phyloP scores from a whole-genome alignment of 2,888 invertebrate genomes.

The Amblyteles armatorius region DNA sequence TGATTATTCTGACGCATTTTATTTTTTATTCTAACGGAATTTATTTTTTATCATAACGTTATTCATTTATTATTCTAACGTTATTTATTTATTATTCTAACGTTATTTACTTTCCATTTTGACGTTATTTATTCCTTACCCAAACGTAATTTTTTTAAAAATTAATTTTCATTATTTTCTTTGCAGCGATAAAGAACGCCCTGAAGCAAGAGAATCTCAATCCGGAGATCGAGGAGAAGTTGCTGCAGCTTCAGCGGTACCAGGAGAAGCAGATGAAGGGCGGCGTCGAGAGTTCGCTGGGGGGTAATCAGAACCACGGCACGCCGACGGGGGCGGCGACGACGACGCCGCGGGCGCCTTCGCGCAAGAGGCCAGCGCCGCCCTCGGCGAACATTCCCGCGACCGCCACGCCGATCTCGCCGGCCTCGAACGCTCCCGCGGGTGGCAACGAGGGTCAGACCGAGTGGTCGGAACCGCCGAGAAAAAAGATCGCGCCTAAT shows the following conservation, averaged over 20 bases:
- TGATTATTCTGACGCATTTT: no score
- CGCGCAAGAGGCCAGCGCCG: constrained; percentile 86
- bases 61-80: no score
- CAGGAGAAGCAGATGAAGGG: constrained; percentile 92
- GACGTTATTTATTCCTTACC: constrained; percentile 1
- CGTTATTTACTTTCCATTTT: neutral
- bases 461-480: constrained; percentile 77
- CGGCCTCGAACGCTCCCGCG: constrained; percentile 46
- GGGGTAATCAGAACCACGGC: constrained; percentile 78
- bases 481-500: constrained; percentile 79
- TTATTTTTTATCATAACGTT: no score
- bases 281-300: constrained; percentile 79
- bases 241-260: constrained; percentile 94
- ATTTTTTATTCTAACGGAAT: no score
- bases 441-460: constrained; percentile 71
- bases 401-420: constrained; percentile 59
- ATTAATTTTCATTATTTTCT: neutral
- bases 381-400: constrained; percentile 50
- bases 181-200: constrained; percentile 95
- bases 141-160: neutral
- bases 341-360: constrained; percentile 84
- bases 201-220: constrained; percentile 95
- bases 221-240: constrained; percentile 96
- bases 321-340: constrained; percentile 64
- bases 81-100: neutral